Base-by-base conservation (phyloP, 2,888 invertebrate genomes). In the Hyles lineata region DNA sequence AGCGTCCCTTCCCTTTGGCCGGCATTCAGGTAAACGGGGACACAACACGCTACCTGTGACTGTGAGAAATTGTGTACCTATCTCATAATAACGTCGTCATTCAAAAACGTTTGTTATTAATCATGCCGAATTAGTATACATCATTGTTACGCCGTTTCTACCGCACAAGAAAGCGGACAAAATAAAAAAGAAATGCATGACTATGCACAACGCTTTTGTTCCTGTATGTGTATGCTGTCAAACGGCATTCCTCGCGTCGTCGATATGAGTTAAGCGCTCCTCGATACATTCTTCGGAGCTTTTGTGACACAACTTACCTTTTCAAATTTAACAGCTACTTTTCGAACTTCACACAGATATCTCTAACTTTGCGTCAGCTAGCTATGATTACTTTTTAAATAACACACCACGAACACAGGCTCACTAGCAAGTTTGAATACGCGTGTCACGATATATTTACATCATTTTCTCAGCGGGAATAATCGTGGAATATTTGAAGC, bases 181-280 rank as follows among this genome's bases (percentile, higher is more conserved):
- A 89, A 87, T 87, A 91, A 92, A 92, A 90, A 91, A 89, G 86
- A 89, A 87, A 88, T 85, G 87, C 86, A 92, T 90, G 92, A 91
- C 90, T 91, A 86, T 91, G 92, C 92, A 90, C 87, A 90, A 90
- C 92, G 91, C 94, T 94, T 93, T 94, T 94, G 93, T 94, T 94
- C 92, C 92, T 92, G 92, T 89, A 92, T 88, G 91, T 92, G 90
- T 91, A 93, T 91, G 93, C 93, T 91, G 94, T 94, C 94, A 90
- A 91, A 91, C 94, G 87, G 90, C 94, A 94, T 94, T 94, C 94
- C 94, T 90, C 87, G 85, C 90, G 87, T 90, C 90, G 90, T 90
- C 92, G 91, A 92, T 92, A 91, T 92, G 89, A 89, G 89, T 92
- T 89, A 90, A 91, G 89, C 93, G 91, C 89, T 89, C 90, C 90